Conservation (phyloP, 2,888 invertebrate genomes). For the Tupiocoris notatus region DNA sequence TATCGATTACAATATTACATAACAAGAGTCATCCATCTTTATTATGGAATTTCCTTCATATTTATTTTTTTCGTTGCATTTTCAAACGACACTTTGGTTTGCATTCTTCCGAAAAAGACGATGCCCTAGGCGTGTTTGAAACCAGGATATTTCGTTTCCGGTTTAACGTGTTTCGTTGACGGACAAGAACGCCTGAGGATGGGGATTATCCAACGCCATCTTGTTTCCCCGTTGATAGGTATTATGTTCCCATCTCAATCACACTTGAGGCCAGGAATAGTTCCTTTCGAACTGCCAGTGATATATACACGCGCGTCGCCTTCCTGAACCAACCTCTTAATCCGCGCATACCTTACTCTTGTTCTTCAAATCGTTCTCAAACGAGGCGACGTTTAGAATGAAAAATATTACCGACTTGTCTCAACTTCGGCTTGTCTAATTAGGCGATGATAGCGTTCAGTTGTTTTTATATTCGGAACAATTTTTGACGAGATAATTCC, state of each 20-base stretch:
- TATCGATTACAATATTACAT: too few species aligned
- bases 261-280: constrained; percentile 32
- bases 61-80: too few species aligned
- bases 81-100: too few species aligned
- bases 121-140: too few species aligned
- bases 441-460: constrained; percentile 14
- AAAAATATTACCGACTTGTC: constrained; percentile 9
- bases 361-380: background rate
- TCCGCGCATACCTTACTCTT: background rate
- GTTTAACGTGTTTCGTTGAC: constrained; percentile 17
- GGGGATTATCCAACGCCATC: background rate
- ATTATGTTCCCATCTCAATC: background rate
- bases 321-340: too few species aligned
- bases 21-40: too few species aligned
- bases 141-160: too few species aligned
- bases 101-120: too few species aligned
- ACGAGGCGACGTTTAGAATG: too few species aligned
- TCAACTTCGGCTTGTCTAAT: constrained; percentile 11
- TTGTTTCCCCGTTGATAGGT: background rate
- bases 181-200: constrained; percentile 29
- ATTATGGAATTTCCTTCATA: too few species aligned
- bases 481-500: background rate
- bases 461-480: background rate
- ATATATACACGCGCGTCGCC: constrained; percentile 1
- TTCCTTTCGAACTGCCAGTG: constrained; percentile 1